Evolutionary conservation across 1,140 invertebrate species (phyloP), one percentile per base, ranked within the genome.

Genomic region (Semibalanus balanoides): DNA sequence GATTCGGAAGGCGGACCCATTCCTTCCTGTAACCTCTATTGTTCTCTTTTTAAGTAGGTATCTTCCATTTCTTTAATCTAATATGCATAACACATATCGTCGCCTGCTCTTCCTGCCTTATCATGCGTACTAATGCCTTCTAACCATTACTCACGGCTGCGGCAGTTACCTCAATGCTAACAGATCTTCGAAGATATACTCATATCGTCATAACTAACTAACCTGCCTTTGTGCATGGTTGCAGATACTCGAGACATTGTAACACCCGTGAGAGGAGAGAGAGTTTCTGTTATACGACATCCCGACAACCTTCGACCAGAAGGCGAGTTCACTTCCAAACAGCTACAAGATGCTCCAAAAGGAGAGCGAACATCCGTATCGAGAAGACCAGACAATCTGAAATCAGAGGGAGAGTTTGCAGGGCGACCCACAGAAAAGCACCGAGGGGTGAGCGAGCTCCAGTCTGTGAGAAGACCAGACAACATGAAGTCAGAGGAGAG

Each of bases 401-500:
- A 76, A 40, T 31, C 76, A 35, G 76, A 76, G 25, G 75, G 43
- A 73, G 76, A 51, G 3, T 40, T 31, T 27, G 30, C 31, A 5
- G 76, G 43, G 29, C 73, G 31, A 31, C 28, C 30, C 3, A 76
- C 27, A 27, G 31, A 75, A 30, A 35, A 64, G n/a, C 31, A 69
- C 31, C 30, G n/a, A 31, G 74, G 75, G 81, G 81, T 5, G 86
- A 86, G 74, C 80, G 83, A 70, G 82, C 84, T 74, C 82, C 78
- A 0, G 81, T 82, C n/a, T 0, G 76, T 77, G 29, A 81, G 80
- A 73, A 81, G 74, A 1, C 83, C 88, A 86, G 29, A 84, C 84
- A 82, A 83, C 79, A 78, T 81, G 25, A 84, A 82, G 76, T 75
- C 87, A 86, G 74, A 88, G 88, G 81, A 0, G 71, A 74, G 80